These are phyloP conservation scores for Myotis pilosus DNA, from an alignment of 2,797 vertebrate genomes.

Conservation along the genomic window DNA sequence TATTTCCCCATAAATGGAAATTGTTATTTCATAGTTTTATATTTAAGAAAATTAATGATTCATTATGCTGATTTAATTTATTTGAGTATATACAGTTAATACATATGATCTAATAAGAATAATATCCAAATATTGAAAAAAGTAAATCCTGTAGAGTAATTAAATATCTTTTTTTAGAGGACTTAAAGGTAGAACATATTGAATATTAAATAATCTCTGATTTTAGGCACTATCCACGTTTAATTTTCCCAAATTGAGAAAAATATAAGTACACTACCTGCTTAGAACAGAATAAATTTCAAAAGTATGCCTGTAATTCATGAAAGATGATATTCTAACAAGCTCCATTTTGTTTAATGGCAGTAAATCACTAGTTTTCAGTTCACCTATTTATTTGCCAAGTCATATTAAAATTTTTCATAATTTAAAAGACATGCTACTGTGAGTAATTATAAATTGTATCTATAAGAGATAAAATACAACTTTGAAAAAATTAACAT, in stretches of 20 bases:
- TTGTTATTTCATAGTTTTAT: background rate
- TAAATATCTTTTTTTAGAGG: background rate
- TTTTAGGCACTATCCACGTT: background rate
- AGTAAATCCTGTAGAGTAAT: background rate
- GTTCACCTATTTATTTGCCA: conserved; percentile 37
- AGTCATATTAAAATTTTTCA: conserved; percentile 48
- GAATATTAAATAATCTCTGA: background rate
- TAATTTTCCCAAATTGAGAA: conserved; percentile 2
- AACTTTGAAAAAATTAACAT: conserved; percentile 22
- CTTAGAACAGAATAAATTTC: conserved; percentile 19
- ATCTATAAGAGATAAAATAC: conserved; percentile 30
- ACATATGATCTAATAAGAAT: background rate
- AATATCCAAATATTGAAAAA: background rate
- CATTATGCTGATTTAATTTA: background rate
- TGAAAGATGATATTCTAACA: conserved; percentile 36
- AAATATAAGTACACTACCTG: background rate
- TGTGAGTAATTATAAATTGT: conserved; percentile 56
- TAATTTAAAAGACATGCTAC: conserved; percentile 26
- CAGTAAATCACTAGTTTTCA: conserved; percentile 8
- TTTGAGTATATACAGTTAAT: background rate
- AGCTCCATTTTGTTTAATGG: conserved; percentile 24
- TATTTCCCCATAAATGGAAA: background rate
- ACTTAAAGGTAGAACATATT: background rate
- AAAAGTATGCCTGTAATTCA: background rate
- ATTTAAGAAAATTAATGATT: background rate